Evolutionary conservation across 2,113 vertebrate genomes (phyloP).

Genomic region (Varanus komodoensis): DNA sequence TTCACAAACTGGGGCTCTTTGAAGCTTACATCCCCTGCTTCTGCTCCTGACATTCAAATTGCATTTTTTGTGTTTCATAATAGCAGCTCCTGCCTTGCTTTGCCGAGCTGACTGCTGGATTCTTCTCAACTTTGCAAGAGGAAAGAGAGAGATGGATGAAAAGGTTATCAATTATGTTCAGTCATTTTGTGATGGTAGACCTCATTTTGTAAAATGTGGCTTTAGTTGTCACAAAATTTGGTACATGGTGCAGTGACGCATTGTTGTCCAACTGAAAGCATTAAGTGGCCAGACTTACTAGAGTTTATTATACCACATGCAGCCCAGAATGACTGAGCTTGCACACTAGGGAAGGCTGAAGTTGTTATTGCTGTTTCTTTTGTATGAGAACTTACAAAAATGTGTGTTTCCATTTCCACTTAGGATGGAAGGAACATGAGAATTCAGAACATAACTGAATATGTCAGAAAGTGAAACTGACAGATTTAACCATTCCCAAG

Average conservation of each 20-base stretch:
- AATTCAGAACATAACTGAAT: no score
- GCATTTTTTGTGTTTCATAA: conserved; percentile 75
- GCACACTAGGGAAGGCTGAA: no score
- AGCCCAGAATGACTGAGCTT: not conserved
- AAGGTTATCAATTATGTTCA: conserved; percentile 73
- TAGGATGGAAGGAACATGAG: no score
- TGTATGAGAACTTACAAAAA: no score
- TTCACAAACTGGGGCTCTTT: conserved; percentile 63
- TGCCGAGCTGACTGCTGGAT: conserved; percentile 70
- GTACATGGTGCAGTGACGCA: not conserved
- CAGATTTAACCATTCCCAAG: no score
- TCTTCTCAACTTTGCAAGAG: conserved; percentile 66
- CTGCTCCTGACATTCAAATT: conserved; percentile 76
- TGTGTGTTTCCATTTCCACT: no score
- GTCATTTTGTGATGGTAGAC: conserved; percentile 69
- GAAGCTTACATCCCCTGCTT: conserved; percentile 52
- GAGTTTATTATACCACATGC: not conserved
- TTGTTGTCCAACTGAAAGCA: not conserved
- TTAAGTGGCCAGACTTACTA: not conserved
- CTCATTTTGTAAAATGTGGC: conserved; percentile 45
- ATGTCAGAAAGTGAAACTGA: no score
- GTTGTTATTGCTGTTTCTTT: no score
- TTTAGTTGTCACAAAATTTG: not conserved
- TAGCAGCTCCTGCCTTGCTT: conserved; percentile 69
- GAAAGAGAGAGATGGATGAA: conserved; percentile 35